Percentiles rank a stretch among this genome's conserved stretches.
Evolutionary conservation across 2,888 invertebrate genomes (phyloP).

Genomic region (Exocentrus adspersus): DNA sequence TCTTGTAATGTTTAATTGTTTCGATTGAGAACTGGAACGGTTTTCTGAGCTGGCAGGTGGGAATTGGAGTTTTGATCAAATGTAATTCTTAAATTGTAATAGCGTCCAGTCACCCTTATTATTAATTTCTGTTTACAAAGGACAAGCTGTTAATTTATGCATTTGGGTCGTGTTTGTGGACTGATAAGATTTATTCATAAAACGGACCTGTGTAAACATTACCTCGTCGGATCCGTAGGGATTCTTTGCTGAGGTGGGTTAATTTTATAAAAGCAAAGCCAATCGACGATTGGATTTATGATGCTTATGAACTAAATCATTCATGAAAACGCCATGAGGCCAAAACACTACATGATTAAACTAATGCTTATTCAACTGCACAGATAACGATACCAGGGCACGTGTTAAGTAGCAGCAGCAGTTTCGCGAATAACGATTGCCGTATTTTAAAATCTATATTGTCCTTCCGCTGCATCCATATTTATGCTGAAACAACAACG

Average conservation of each 20-base stretch:
- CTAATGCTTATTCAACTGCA: too few relatives aligned
- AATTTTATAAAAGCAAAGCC: neutral
- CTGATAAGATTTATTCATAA: constrained; percentile 24
- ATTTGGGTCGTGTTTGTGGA: constrained; percentile 13
- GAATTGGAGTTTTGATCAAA: too few relatives aligned
- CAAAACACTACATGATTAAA: too few relatives aligned
- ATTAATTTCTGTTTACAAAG: constrained; percentile 23
- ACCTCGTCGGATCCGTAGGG: neutral
- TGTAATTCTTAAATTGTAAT: constrained; percentile 17
- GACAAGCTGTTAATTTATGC: constrained; percentile 21
- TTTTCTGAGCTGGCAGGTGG: too few relatives aligned
- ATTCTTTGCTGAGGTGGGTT: neutral
- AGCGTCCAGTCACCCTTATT: constrained; percentile 14
- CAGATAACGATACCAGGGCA: too few relatives aligned
- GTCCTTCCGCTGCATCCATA: too few relatives aligned
- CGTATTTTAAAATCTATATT: too few relatives aligned
- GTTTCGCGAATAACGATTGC: too few relatives aligned
- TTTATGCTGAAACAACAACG: neutral
- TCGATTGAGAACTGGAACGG: constrained; percentile 1
- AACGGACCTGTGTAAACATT: constrained; percentile 15
- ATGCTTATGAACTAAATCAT: too few relatives aligned
- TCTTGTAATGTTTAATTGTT: constrained; percentile 15
- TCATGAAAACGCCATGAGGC: too few relatives aligned
- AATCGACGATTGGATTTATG: neutral
- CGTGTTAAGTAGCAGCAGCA: too few relatives aligned